phyloP scores from a whole-genome alignment of 2,113 vertebrate species.

The Larimichthys crocea region DNA sequence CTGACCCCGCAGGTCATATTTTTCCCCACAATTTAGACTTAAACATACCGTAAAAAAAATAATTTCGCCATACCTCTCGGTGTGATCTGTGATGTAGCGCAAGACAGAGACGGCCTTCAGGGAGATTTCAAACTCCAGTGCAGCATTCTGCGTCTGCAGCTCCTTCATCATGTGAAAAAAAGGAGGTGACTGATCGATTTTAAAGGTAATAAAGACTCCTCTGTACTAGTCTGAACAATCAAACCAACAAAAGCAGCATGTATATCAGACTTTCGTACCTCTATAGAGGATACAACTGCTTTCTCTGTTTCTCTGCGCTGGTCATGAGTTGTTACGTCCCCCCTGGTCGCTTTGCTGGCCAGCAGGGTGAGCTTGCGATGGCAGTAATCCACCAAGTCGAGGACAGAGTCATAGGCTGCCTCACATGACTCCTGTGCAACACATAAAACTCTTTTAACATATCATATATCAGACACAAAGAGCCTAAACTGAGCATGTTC shows the following conservation, averaged over 20 bases:
- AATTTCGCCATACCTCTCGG: constrained; percentile 84
- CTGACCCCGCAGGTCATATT: too few species aligned
- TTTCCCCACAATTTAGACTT: too few species aligned
- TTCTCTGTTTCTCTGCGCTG: constrained; percentile 37
- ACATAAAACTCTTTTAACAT: background rate
- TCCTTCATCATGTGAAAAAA: constrained; percentile 80
- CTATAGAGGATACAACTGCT: constrained; percentile 72
- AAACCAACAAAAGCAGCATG: background rate
- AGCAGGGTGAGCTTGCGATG: constrained; percentile 93
- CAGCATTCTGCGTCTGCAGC: constrained; percentile 86
- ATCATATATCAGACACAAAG: background rate
- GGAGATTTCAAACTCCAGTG: constrained; percentile 93
- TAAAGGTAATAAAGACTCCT: background rate
- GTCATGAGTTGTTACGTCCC: background rate
- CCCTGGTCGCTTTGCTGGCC: constrained; percentile 70
- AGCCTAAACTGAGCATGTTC: background rate
- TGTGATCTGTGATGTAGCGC: constrained; percentile 91
- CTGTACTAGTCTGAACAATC: background rate
- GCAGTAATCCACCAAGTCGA: constrained; percentile 96
- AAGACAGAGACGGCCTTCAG: constrained; percentile 93
- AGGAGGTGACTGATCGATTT: background rate
- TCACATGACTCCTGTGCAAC: constrained; percentile 91
- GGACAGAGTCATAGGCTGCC: constrained; percentile 88
- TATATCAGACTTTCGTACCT: constrained; percentile 58
- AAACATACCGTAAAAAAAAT: background rate